Evolutionary conservation across 2,797 vertebrate species (phyloP).

Genomic region (Sciaenops ocellatus): DNA sequence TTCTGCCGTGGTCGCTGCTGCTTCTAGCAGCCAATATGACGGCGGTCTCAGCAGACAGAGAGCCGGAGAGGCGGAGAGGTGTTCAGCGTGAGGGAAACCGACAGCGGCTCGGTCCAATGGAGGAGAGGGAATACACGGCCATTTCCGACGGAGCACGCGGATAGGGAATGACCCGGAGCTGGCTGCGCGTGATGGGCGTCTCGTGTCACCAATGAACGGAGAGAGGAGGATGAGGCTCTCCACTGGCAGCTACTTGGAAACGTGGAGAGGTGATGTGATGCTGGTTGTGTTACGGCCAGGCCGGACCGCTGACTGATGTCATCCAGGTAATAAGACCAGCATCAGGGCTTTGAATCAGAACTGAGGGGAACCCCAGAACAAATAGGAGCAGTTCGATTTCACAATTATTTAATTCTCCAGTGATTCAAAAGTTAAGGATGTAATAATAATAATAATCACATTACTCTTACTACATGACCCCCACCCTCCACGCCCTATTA

Average conservation of each 20-base stretch:
- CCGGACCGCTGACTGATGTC: conserved; percentile 51
- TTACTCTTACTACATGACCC: no score
- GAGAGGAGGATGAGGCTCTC: conserved; percentile 33
- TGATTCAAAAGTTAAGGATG: background rate
- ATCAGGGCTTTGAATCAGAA: background rate
- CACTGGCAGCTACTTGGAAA: conserved; percentile 82
- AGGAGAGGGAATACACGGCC: conserved; percentile 33
- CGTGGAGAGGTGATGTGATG: conserved; percentile 83
- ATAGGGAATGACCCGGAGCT: conserved; percentile 64
- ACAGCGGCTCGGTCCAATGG: conserved; percentile 76
- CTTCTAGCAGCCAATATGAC: conserved; percentile 85
- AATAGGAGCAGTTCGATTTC: background rate
- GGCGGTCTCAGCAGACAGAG: conserved; percentile 74
- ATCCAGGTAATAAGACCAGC: conserved; percentile 54
- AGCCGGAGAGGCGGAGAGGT: conserved; percentile 72
- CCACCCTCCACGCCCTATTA: no score
- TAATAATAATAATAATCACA: conserved; percentile 12
- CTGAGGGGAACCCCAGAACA: background rate
- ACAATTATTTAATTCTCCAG: background rate
- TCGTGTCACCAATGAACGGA: conserved; percentile 72
- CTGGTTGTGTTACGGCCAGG: conserved; percentile 49
- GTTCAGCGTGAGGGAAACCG: conserved; percentile 66
- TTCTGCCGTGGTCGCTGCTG: conserved; percentile 75
- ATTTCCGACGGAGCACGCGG: conserved; percentile 75
- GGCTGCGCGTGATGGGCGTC: conserved; percentile 72